A percentile compares a stretch with the other conserved stretches of the same genome.
phyloP scores from a whole-genome alignment of 1,140 invertebrate genomes.

The Leptopilina boulardi region DNA sequence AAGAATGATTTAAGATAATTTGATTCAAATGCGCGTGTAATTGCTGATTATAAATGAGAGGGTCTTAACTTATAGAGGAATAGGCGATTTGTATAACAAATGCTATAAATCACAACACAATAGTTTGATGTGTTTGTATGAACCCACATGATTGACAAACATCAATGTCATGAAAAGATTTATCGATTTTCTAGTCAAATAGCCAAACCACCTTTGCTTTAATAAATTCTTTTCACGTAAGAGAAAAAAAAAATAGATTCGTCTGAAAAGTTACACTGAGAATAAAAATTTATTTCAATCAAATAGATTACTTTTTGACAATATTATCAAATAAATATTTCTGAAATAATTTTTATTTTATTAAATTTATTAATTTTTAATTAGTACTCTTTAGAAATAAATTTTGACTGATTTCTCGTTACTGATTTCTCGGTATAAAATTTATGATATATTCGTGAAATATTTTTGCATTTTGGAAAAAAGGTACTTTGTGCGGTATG shows the following conservation, averaged over 20 bases:
- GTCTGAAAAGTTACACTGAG: too few relatives aligned
- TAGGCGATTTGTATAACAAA: conserved; percentile 6
- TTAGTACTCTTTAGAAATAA: too few relatives aligned
- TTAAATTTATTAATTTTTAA: too few relatives aligned
- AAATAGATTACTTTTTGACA: too few relatives aligned
- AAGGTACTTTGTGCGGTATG: neutral
- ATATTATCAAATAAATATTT: too few relatives aligned
- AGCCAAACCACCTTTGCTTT: neutral
- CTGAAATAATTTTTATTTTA: too few relatives aligned
- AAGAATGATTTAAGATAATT: neutral
- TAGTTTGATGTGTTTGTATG: neutral
- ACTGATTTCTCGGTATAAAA: too few relatives aligned
- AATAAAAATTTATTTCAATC: too few relatives aligned
- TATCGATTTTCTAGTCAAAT: conserved; percentile 17
- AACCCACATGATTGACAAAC: conserved; percentile 23
- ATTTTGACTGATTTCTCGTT: too few relatives aligned
- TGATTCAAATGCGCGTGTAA: neutral
- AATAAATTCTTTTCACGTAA: neutral
- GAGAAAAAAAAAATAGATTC: neutral
- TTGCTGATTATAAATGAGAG: conserved; percentile 28
- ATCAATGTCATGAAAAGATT: conserved; percentile 25
- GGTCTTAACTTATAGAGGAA: neutral
- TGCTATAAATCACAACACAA: conserved; percentile 24
- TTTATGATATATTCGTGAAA: too few relatives aligned
- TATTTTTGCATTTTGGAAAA: neutral